phyloP scores from a whole-genome alignment of 35 echinoderm and acorn worm genomes.

The Apostichopus parvimensis region DNA sequence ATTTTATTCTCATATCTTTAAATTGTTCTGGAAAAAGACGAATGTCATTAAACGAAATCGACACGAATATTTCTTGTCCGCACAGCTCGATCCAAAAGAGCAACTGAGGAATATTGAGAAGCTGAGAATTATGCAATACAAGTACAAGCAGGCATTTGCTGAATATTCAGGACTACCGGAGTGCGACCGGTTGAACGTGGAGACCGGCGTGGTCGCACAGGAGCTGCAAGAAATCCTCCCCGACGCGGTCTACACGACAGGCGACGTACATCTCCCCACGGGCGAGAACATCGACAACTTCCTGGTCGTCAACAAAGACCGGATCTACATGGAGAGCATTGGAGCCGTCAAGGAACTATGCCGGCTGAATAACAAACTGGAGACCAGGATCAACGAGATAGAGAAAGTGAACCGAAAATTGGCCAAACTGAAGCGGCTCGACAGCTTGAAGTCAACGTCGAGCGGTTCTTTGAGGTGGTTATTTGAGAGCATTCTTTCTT shows the following conservation, averaged over 20 bases:
- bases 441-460: constrained; percentile 88
- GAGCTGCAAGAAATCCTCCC: constrained; percentile 85
- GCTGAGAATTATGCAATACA: constrained; percentile 79
- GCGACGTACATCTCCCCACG: constrained; percentile 67
- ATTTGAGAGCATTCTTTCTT: neutral
- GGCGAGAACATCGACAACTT: constrained; percentile 89
- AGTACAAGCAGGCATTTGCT: constrained; percentile 82
- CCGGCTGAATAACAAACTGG: constrained; percentile 89
- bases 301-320: constrained; percentile 91
- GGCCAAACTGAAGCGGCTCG: constrained; percentile 79
- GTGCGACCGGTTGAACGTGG: constrained; percentile 68
- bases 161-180: constrained; percentile 77
- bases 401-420: constrained; percentile 91
- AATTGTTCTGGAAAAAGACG: too few relatives aligned
- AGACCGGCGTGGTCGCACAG: constrained; percentile 90
- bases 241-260: constrained; percentile 80
- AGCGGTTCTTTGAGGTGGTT: constrained; percentile 75
- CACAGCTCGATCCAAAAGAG: constrained; percentile 78
- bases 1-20: too few relatives aligned
- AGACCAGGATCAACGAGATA: constrained; percentile 87
- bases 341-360: constrained; percentile 95
- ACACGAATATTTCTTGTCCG: neutral
- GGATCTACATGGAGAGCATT: constrained; percentile 97
- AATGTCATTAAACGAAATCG: too few relatives aligned
- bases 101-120: constrained; percentile 78